Evolutionary conservation across 2,888 invertebrate species (phyloP).

Genomic region (Eucriotettix oculatus): DNA sequence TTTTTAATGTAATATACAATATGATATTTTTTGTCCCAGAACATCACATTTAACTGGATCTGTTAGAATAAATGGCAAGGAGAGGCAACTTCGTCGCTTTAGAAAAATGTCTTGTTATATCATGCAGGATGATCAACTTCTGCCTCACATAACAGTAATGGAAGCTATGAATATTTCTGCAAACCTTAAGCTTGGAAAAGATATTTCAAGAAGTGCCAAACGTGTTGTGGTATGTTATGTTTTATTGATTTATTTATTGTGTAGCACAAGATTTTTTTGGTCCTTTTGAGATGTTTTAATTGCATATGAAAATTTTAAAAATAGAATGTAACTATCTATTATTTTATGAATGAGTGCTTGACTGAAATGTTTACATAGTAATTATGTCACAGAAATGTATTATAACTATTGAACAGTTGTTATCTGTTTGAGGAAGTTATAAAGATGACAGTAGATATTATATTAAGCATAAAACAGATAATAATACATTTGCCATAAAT

Average conservation of each 20-base stretch:
- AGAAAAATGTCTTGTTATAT: slow-evolving; percentile 91
- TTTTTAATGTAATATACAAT: background rate
- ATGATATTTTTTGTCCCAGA: slow-evolving; percentile 31
- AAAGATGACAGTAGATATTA: too few species aligned
- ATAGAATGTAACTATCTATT: too few species aligned
- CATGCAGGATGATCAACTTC: slow-evolving; percentile 84
- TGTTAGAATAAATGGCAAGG: slow-evolving; percentile 75
- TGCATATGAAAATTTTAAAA: too few species aligned
- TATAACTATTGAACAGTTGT: too few species aligned
- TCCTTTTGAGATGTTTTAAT: too few species aligned
- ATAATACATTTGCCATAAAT: too few species aligned
- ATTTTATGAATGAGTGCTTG: too few species aligned
- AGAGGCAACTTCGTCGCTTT: slow-evolving; percentile 70
- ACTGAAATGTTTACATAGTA: too few species aligned
- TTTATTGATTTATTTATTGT: background rate
- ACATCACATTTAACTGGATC: slow-evolving; percentile 72
- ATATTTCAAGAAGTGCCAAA: slow-evolving; percentile 20
- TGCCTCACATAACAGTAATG: slow-evolving; percentile 76
- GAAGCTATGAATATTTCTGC: slow-evolving; percentile 92
- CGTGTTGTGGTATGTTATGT: slow-evolving; percentile 22
- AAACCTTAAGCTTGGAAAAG: slow-evolving; percentile 58
- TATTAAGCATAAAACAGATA: too few species aligned
- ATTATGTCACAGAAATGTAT: too few species aligned
- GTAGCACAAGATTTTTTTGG: background rate
- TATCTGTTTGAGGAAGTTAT: too few species aligned